Evolutionary conservation across 2,888 invertebrate species (phyloP).

Genomic region (Lagria hirta): DNA sequence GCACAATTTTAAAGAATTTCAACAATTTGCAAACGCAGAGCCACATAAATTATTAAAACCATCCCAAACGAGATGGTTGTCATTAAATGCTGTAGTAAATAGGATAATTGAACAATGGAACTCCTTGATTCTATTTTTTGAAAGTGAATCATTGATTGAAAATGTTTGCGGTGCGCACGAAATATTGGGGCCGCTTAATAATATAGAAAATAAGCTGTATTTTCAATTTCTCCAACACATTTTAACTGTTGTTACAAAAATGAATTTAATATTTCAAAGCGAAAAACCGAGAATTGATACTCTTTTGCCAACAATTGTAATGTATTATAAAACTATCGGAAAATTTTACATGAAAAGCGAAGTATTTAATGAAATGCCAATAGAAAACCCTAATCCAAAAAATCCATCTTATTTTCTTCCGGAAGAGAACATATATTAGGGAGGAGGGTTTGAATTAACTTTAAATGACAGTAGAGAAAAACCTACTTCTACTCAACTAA

Average conservation of each 20-base stretch:
- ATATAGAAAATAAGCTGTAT: constrained; percentile 5
- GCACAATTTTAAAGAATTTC: constrained; percentile 17
- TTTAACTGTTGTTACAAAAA: constrained; percentile 3
- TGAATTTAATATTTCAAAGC: constrained; percentile 7
- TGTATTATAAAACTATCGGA: no score
- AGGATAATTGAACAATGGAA: constrained; percentile 2
- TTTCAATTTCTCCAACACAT: constrained; percentile 4
- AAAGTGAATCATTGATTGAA: neutral
- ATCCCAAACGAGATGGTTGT: constrained; percentile 23
- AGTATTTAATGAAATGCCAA: no score
- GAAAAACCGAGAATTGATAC: constrained; percentile 4
- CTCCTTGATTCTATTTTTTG: constrained; percentile 2
- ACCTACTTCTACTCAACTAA: no score
- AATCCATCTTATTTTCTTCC: no score
- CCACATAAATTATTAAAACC: constrained; percentile 27
- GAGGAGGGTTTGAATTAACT: no score
- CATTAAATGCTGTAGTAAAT: constrained; percentile 15
- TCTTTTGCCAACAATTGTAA: no score
- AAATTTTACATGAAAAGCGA: no score
- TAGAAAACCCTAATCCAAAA: no score
- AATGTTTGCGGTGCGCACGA: neutral
- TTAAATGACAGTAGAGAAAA: no score
- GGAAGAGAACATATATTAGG: no score
- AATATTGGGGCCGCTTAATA: neutral
- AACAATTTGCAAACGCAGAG: constrained; percentile 23